Percentiles rank a stretch among this genome's conserved stretches.
Conservation (phyloP, 2,113 vertebrate species). For the Chloropsis cyanopogon region DNA sequence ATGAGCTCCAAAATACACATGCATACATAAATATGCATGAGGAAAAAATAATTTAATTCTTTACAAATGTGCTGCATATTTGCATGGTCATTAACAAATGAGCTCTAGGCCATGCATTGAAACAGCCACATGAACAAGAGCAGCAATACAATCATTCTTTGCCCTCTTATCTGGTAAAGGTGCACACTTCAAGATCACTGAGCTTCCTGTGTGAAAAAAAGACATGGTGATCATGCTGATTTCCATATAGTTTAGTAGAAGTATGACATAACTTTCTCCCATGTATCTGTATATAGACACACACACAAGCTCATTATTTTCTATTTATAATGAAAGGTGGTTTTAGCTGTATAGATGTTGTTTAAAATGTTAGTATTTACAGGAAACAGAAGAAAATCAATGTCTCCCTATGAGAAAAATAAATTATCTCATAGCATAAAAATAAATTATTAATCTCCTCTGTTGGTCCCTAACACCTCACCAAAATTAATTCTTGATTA, state of each 20-base stretch:
- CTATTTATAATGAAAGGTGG: neutral
- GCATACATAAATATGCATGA: conserved; percentile 62
- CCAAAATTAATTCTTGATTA: neutral
- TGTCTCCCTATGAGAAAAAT: neutral
- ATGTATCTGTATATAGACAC: neutral
- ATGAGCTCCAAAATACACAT: conserved; percentile 44
- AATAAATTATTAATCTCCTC: neutral
- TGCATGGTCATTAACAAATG: conserved; percentile 40
- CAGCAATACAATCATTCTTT: neutral
- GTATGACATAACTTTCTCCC: neutral
- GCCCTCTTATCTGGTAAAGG: neutral
- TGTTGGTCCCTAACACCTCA: neutral
- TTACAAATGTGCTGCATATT: conserved; percentile 51
- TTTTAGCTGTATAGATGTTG: neutral
- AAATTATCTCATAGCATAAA: neutral
- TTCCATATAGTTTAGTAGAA: neutral
- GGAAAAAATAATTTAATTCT: conserved; percentile 51
- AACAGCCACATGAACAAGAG: conserved; percentile 24
- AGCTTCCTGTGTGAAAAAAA: neutral
- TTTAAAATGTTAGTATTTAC: neutral
- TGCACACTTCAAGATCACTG: neutral
- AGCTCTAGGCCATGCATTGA: conserved; percentile 39
- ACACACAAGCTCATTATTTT: neutral
- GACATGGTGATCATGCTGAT: neutral
- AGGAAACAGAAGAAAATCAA: neutral